Conservation (phyloP, 1,140 invertebrate genomes). For the Ceratina australensis region DNA sequence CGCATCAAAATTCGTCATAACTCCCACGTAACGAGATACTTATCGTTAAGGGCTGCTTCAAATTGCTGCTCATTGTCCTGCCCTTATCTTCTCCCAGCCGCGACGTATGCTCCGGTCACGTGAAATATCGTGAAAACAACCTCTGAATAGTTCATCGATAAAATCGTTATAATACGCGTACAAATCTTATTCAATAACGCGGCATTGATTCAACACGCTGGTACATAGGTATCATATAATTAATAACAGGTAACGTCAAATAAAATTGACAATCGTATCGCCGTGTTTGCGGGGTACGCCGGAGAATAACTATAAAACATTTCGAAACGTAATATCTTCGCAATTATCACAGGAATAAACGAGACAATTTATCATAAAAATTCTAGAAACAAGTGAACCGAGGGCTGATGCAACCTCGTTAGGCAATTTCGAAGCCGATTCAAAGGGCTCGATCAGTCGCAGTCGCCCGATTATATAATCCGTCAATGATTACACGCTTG, state of each 20-base stretch:
- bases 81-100: conserved; percentile 53
- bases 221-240: too few relatives aligned
- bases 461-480: conserved; percentile 13
- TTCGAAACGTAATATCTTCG: too few relatives aligned
- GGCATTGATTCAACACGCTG: not conserved
- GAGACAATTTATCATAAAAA: not conserved
- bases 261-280: not conserved
- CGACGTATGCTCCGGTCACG: conserved; percentile 30
- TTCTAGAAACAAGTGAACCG: not conserved
- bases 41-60: conserved; percentile 66
- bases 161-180: not conserved
- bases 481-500: conserved; percentile 22
- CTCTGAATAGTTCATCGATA: conserved; percentile 67
- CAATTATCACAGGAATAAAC: not conserved
- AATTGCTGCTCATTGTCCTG: conserved; percentile 65
- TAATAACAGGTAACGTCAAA: not conserved
- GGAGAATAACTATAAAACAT: too few relatives aligned
- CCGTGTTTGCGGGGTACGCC: too few relatives aligned
- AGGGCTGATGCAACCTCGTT: not conserved
- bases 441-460: conserved; percentile 11
- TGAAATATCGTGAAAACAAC: conserved; percentile 21
- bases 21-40: conserved; percentile 69
- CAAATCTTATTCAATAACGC: not conserved
- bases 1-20: conserved; percentile 68
- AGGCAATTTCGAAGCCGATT: conserved; percentile 14